These are phyloP conservation scores for Ammodytes marinus DNA, from an alignment of 2,113 vertebrate species.

Conservation along the genomic window DNA sequence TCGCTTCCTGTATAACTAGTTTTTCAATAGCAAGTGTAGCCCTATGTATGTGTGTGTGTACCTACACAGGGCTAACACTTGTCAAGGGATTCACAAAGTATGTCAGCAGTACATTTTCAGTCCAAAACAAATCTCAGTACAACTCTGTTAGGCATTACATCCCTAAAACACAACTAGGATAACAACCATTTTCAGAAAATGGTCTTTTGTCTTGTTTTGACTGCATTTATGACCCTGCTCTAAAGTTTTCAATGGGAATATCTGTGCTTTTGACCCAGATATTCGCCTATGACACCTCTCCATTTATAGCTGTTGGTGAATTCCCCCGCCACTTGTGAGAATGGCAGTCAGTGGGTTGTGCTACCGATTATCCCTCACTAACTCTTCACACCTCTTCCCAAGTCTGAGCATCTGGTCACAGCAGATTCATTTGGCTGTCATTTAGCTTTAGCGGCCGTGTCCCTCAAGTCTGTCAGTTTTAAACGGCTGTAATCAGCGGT, in stretches of 20 bases:
- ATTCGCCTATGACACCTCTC: background rate
- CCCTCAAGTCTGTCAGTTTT: constrained; percentile 22
- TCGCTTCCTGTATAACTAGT: constrained; percentile 79
- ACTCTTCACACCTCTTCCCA: background rate
- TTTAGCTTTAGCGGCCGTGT: background rate
- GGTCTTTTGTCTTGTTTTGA: background rate
- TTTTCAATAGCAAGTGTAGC: constrained; percentile 65
- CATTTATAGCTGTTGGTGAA: constrained; percentile 50
- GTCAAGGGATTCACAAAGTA: constrained; percentile 44
- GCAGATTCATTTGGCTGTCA: constrained; percentile 7
- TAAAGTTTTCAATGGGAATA: background rate
- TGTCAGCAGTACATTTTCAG: background rate
- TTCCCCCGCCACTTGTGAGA: constrained; percentile 53
- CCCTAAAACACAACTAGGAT: background rate
- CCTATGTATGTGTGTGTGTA: background rate
- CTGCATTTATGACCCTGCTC: background rate
- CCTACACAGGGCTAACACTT: background rate
- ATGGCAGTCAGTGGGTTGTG: constrained; percentile 39
- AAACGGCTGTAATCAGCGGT: constrained; percentile 7
- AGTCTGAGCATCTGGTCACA: background rate
- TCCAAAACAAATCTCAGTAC: background rate
- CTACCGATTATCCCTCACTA: constrained; percentile 31
- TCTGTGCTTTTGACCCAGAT: background rate
- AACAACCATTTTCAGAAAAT: background rate
- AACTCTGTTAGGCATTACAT: background rate